These are phyloP conservation scores for Popillia japonica DNA, from an alignment of 1,140 invertebrate species.

Conservation along the genomic window DNA sequence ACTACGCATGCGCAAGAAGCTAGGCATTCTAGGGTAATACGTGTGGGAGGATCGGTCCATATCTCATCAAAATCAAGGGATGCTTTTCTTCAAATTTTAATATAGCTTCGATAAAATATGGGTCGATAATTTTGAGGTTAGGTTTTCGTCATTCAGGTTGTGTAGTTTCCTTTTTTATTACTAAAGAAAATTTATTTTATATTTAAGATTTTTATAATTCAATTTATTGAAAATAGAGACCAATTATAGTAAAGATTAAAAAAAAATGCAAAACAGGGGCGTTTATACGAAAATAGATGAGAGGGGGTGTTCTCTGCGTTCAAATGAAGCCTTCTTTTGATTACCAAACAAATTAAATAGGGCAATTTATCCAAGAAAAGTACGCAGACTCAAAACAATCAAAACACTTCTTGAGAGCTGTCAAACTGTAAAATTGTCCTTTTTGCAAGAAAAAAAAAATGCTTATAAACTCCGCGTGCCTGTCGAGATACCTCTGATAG, in stretches of 20 bases:
- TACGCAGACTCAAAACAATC: too few relatives aligned
- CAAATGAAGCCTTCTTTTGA: not conserved
- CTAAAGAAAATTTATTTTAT: not conserved
- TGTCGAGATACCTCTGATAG: too few relatives aligned
- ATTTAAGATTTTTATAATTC: not conserved
- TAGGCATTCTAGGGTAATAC: not conserved
- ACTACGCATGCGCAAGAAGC: constrained; percentile 32
- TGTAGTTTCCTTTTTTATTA: not conserved
- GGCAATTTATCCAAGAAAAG: too few relatives aligned
- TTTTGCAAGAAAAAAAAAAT: too few relatives aligned
- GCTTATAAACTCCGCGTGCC: too few relatives aligned
- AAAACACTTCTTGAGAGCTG: too few relatives aligned
- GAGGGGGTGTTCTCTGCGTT: not conserved
- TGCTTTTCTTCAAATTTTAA: not conserved
- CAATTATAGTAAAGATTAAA: not conserved
- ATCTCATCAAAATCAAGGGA: not conserved
- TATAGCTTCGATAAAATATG: not conserved
- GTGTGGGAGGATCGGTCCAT: not conserved
- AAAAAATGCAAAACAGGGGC: not conserved
- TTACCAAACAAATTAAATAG: too few relatives aligned
- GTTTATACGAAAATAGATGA: constrained; percentile 23
- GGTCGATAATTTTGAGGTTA: not conserved
- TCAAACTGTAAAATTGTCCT: too few relatives aligned
- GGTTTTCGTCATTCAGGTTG: not conserved
- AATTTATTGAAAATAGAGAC: not conserved